Conservation (phyloP, 2,113 vertebrate species). For the Syngnathus scovelli region DNA sequence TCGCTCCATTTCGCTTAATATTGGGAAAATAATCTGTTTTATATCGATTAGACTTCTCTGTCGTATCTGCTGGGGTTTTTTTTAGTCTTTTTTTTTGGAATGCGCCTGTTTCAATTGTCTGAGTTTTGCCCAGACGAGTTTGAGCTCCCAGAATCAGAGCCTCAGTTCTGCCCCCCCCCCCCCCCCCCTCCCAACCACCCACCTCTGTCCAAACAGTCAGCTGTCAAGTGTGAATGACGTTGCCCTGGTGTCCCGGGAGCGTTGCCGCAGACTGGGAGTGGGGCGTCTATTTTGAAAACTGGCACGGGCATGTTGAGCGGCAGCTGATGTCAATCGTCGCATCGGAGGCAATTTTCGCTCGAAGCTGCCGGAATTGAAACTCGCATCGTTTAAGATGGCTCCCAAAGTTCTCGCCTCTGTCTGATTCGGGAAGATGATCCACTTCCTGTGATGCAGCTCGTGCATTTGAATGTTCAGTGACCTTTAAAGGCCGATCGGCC, state of each 20-base stretch:
- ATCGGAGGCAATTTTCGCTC: not conserved
- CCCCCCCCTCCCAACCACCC: slow-evolving; percentile 23
- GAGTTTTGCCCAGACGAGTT: slow-evolving; percentile 6
- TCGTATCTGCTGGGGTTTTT: not conserved
- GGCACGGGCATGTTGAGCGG: slow-evolving; percentile 46
- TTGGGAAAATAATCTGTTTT: not conserved
- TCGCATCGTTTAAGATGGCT: too few relatives aligned
- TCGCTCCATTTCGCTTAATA: not conserved
- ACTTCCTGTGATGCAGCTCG: not conserved
- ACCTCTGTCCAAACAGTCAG: slow-evolving; percentile 41
- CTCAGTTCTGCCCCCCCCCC: slow-evolving; percentile 17
- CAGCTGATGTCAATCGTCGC: slow-evolving; percentile 7
- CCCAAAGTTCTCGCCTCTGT: too few relatives aligned
- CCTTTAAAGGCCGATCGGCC: slow-evolving; percentile 1
- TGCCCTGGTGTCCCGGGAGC: slow-evolving; percentile 36
- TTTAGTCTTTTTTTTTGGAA: not conserved
- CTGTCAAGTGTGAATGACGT: slow-evolving; percentile 63
- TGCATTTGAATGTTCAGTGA: not conserved
- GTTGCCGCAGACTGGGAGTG: slow-evolving; percentile 15
- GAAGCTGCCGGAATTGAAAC: not conserved
- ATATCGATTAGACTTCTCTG: not conserved
- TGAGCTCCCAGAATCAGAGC: slow-evolving; percentile 12
- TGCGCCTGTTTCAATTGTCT: not conserved
- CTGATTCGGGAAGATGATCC: not conserved
- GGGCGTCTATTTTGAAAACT: slow-evolving; percentile 47